phyloP scores from a whole-genome alignment of 2,797 vertebrate species.

The Danio kyathit region DNA sequence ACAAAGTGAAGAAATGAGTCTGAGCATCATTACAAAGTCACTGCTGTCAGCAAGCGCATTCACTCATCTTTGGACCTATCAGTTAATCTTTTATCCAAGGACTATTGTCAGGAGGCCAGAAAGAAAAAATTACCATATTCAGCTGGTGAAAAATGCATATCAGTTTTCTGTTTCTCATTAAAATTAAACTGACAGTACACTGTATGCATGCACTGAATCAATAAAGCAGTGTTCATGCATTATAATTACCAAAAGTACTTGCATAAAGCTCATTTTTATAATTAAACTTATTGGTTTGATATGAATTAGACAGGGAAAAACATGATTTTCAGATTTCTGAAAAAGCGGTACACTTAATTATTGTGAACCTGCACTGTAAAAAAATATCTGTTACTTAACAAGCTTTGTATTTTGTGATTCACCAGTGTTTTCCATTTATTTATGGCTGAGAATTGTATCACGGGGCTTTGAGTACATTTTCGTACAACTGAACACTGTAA shows the following conservation, averaged over 20 bases:
- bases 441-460: no score
- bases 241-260: background rate
- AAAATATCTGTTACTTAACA: background rate
- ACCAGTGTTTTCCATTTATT: no score
- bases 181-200: constrained; percentile 46
- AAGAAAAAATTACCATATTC: constrained; percentile 41
- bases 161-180: constrained; percentile 55
- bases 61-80: constrained; percentile 16
- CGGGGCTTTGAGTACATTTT: no score
- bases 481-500: no score
- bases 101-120: background rate
- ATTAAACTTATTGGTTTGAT: background rate
- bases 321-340: no score
- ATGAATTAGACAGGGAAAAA: background rate
- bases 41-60: background rate
- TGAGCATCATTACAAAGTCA: constrained; percentile 5
- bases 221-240: constrained; percentile 1
- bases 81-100: constrained; percentile 37
- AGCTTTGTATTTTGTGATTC: no score
- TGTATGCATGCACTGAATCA: constrained; percentile 2
- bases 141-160: constrained; percentile 48
- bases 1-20: background rate
- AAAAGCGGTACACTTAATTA: no score
- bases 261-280: background rate
- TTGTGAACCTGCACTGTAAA: no score